Evolutionary conservation across 2,888 invertebrate species (phyloP), one percentile per base, ranked within the genome.

Genomic region (Aphrophora alni): DNA sequence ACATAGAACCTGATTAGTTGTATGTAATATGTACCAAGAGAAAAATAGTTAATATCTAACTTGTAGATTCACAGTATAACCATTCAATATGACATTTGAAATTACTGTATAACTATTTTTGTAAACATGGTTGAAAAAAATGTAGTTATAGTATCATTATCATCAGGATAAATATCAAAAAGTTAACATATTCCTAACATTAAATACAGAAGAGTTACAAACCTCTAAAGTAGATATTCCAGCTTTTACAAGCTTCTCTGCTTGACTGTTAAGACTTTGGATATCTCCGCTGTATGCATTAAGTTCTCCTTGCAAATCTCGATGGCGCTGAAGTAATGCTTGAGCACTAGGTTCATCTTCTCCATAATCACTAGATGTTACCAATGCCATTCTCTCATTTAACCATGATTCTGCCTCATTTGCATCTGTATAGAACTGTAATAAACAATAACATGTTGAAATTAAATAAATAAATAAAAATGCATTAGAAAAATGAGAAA

Each of bases 361-460:
- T 0, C 99, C 99, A 87, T 95, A 95, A 90, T 99, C 99, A 76
- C 92, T 92, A 0, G 97, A 96, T 14, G 93, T 92, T 17, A 98
- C 96, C 59, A 99, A 91, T 0, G 98, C 95, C 89, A 97, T 94
- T 89, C 97, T 98, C 88, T 99, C 99, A 85, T 96, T 95, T 89
- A 98, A 93, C 98, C 98, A 99, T 0, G 98, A 98, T 86, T 99
- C 98, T 0, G 97, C 96, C 87, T 99, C 99, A 89, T 99, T 98
- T 0, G 98, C 98, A 89, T 99, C 99, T 0, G 97, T 95, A 88
- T 98, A 97, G 90, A 98, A 98, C 92, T 93, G 87, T 25, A 85
- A 80, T 68, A 74, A 76, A n/a, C n/a, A 77, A 14, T 27, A 38
- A n/a, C 25, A 75, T 21, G 21, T 21, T 69, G 10, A 14, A 8